A percentile compares a stretch with the other conserved stretches of the same genome.
Evolutionary conservation across 2,113 vertebrate genomes (phyloP).

Genomic region (Circaetus cinerascens): DNA sequence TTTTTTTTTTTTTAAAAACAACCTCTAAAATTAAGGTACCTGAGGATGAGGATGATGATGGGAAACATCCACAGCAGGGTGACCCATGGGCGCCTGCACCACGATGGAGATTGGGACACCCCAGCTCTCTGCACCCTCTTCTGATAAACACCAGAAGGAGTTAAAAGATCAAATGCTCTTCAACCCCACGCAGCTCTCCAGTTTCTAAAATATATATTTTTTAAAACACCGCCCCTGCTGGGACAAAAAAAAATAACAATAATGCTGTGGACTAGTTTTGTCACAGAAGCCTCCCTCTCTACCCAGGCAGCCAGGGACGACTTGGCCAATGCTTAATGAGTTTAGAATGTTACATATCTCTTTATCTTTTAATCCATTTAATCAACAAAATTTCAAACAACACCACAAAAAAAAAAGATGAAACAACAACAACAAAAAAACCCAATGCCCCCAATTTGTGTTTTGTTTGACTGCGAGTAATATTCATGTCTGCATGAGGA

Average conservation of each 20-base stretch:
- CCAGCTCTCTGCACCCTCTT: accelerated
- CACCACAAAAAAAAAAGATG: background rate
- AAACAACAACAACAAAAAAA: conserved; percentile 45
- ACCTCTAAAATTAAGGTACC: background rate
- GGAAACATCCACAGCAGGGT: background rate
- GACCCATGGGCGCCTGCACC: accelerated
- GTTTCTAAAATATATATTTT: background rate
- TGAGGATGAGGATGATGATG: background rate
- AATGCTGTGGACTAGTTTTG: background rate
- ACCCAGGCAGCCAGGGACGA: background rate
- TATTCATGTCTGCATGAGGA: conserved; percentile 93
- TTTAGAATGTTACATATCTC: conserved; percentile 44
- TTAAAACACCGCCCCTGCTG: background rate
- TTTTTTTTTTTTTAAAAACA: background rate
- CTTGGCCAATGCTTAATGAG: conserved; percentile 37
- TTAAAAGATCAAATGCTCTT: background rate
- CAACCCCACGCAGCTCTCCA: background rate
- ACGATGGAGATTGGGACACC: background rate
- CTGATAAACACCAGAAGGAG: background rate
- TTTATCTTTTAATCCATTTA: conserved; percentile 72
- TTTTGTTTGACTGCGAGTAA: conserved; percentile 87
- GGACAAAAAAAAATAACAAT: background rate
- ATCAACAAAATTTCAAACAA: conserved; percentile 59
- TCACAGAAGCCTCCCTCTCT: background rate
- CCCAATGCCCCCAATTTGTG: conserved; percentile 76